Evolutionary conservation across 2,113 vertebrate genomes (phyloP), one percentile per base, ranked within the genome.

Genomic region (Ciconia boyciana): DNA sequence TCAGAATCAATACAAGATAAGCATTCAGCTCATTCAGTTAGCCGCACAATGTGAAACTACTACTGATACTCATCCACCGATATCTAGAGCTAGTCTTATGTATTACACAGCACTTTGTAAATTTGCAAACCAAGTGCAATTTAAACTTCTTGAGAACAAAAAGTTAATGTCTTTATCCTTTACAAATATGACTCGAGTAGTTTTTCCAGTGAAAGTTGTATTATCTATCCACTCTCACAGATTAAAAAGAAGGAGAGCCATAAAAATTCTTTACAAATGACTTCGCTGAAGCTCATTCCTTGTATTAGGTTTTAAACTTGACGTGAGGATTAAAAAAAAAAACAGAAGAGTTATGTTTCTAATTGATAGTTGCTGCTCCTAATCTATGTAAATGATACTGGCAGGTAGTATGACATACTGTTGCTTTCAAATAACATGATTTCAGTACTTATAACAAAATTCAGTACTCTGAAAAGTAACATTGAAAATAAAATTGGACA

Each of bases 121-220:
- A 80, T 90, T 72, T 52, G 69, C 60, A 97, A 93, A 92, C n/a
- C 1, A 11, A 95, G 74, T 64, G 83, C 44, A 70, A 78, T 80
- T 94, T 89, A 52, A 71, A 65, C 77, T 91, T 87, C 78, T 64
- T 41, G 12, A 25, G 32, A 94, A 85, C 49, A 94, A 89, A 88
- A 97, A 75, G 75, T 77, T 93, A 32, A 84, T 16, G 64, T 44
- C 26, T 89, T 96, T 88, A 96, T 86, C 70, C 75, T 86, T 78
- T 80, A 78, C 79, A 92, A 95, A 93, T 58, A 93, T 3, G n/a
- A 76, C 49, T 94, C 43, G 69, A 95, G 86, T 65, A 29, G 60
- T 64, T 96, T 87, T 95, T 91, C 36, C 77, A 72, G 65, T n/a
- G 44, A 16, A 96, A 92, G 57, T 11, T 85, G 39, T 34, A 93